A percentile compares a stretch with the other conserved stretches of the same genome.
Conservation (phyloP, 2,113 vertebrate genomes). For the Ranitomeya imitator region DNA sequence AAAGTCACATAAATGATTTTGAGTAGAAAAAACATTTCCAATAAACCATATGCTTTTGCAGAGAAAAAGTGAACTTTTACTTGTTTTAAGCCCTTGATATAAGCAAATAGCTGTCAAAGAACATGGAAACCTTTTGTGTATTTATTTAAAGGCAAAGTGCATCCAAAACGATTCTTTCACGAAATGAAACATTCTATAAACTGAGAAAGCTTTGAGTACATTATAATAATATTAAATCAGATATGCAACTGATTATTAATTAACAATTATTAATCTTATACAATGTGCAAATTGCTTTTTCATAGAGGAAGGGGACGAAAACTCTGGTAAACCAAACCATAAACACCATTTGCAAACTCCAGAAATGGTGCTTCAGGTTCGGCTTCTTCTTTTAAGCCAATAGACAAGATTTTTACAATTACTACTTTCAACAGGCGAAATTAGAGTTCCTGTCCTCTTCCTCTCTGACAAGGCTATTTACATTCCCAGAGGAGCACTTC, state of each 20-base stretch:
- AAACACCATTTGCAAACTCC: too few species aligned
- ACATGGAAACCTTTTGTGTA: slow-evolving; percentile 33
- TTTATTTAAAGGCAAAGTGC: slow-evolving; percentile 23
- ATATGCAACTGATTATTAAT: background rate
- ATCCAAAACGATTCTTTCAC: slow-evolving; percentile 11
- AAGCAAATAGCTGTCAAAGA: slow-evolving; percentile 34
- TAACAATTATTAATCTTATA: background rate
- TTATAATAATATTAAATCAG: slow-evolving; percentile 7
- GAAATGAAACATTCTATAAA: slow-evolving; percentile 29
- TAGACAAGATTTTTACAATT: too few species aligned
- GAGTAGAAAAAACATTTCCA: slow-evolving; percentile 11
- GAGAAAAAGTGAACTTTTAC: background rate
- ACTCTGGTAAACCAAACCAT: too few species aligned
- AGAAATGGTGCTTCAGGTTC: too few species aligned
- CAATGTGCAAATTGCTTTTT: too few species aligned
- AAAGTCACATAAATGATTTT: slow-evolving; percentile 6
- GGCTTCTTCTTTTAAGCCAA: too few species aligned
- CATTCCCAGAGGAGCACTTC: too few species aligned
- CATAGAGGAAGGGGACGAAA: too few species aligned
- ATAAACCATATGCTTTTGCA: slow-evolving; percentile 22
- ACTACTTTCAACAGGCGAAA: too few species aligned
- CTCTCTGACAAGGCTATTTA: too few species aligned
- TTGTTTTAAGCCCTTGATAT: slow-evolving; percentile 30
- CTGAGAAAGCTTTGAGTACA: background rate
- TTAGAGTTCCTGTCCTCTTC: too few species aligned